These are phyloP conservation scores for Crypturellus undulatus DNA, from an alignment of 2,113 vertebrate genomes.

Conservation along the genomic window DNA sequence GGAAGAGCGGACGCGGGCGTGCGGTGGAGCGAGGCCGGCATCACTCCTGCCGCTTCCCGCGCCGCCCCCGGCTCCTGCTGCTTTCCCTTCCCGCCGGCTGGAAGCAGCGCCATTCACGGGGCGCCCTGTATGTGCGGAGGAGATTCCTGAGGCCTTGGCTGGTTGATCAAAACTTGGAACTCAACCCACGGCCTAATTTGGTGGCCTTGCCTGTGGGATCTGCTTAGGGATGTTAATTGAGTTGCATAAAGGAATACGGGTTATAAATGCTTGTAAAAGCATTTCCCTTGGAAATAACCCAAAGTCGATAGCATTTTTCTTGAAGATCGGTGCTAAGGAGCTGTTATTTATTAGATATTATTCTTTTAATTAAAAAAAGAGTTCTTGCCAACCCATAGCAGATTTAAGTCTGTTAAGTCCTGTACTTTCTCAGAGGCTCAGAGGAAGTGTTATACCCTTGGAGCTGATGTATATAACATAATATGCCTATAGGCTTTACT, in stretches of 20 bases:
- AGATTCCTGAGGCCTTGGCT: not conserved
- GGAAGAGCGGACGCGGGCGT: conserved; percentile 18
- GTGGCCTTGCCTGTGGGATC: not conserved
- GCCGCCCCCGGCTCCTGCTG: not conserved
- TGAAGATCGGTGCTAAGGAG: not conserved
- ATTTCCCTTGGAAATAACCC: not conserved
- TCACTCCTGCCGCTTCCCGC: too few relatives aligned
- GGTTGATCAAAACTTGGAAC: not conserved
- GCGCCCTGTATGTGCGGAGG: not conserved
- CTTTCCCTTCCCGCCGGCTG: not conserved
- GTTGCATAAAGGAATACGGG: not conserved
- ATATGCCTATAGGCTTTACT: conserved; percentile 9
- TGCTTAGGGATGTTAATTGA: not conserved
- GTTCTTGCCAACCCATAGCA: not conserved
- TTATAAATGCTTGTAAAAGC: not conserved
- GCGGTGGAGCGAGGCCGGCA: not conserved
- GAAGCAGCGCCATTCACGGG: not conserved
- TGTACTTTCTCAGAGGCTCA: not conserved
- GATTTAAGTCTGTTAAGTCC: conserved; percentile 16
- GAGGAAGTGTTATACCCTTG: not conserved
- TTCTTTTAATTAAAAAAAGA: not conserved
- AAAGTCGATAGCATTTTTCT: not conserved
- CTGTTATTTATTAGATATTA: not conserved
- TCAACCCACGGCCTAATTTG: not conserved
- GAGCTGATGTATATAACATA: not conserved